Evolutionary conservation across 2,888 invertebrate species (phyloP).

Genomic region (Limnephilus marmoratus): DNA sequence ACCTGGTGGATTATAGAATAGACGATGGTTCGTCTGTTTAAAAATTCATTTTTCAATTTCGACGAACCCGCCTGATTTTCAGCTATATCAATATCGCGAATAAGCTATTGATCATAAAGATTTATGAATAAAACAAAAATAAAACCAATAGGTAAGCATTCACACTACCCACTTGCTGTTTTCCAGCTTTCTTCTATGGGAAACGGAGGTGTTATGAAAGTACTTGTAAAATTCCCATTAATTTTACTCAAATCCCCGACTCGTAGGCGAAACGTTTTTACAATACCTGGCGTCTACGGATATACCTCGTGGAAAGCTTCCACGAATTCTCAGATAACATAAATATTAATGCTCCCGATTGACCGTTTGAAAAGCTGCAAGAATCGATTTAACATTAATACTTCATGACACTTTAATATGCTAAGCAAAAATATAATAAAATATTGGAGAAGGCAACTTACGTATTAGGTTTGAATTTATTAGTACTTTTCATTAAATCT

Average conservation of each 20-base stretch:
- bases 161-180: background rate
- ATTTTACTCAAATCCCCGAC: background rate
- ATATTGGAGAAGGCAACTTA: too few relatives aligned
- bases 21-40: background rate
- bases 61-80: background rate
- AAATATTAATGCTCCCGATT: background rate
- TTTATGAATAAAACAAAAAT: background rate
- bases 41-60: background rate
- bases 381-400: background rate
- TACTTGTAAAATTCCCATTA: background rate
- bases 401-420: too few relatives aligned
- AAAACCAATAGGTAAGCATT: background rate
- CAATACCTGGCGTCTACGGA: background rate
- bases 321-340: background rate
- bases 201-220: background rate
- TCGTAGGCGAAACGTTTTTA: background rate
- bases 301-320: background rate
- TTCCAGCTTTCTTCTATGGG: background rate
- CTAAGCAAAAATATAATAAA: too few relatives aligned
- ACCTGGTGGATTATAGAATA: background rate
- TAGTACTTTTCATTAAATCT: too few relatives aligned
- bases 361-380: background rate
- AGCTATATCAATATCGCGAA: background rate
- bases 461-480: too few relatives aligned
- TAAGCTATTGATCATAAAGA: background rate